Conservation (phyloP, 2,113 vertebrate genomes). For the Xiphophorus maculatus region DNA sequence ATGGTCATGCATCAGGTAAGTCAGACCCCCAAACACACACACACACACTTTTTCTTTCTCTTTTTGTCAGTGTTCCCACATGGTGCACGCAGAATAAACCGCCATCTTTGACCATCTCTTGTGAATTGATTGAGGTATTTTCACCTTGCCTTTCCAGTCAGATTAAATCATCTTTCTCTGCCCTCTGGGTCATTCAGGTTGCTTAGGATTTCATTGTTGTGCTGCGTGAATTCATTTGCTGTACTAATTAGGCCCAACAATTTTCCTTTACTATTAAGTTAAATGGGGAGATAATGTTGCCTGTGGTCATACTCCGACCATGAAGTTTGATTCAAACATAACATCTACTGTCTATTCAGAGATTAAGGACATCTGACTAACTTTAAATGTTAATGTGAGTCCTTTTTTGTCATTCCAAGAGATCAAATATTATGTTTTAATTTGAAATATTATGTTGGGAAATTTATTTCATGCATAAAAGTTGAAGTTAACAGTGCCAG, state of each 20-base stretch:
- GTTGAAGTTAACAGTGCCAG: slow-evolving; percentile 7
- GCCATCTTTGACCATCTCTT: slow-evolving; percentile 28
- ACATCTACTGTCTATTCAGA: slow-evolving; percentile 55
- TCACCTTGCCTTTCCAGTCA: slow-evolving; percentile 26
- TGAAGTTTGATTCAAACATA: slow-evolving; percentile 66
- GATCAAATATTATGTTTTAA: slow-evolving; percentile 1
- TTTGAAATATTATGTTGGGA: background rate
- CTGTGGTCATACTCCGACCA: slow-evolving; percentile 58
- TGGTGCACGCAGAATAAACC: slow-evolving; percentile 21
- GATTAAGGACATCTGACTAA: slow-evolving; percentile 31
- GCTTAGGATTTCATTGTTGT: slow-evolving; percentile 36
- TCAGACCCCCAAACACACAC: slow-evolving; percentile 14
- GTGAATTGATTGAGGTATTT: slow-evolving; percentile 49
- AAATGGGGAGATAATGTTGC: slow-evolving; percentile 46
- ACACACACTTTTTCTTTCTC: background rate
- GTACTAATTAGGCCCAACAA: slow-evolving; percentile 53
- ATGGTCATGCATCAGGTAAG: slow-evolving; percentile 80
- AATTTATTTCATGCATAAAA: slow-evolving; percentile 5
- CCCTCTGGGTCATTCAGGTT: slow-evolving; percentile 52
- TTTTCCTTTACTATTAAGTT: slow-evolving; percentile 35
- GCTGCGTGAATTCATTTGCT: slow-evolving; percentile 45
- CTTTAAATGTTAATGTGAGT: slow-evolving; percentile 22
- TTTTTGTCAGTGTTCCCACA: slow-evolving; percentile 6
- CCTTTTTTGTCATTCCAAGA: slow-evolving; percentile 8
- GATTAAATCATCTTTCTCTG: slow-evolving; percentile 60